Evolutionary conservation across 2,113 vertebrate genomes (phyloP), one percentile per base, ranked within the genome.

Genomic region (Casuarius casuarius): DNA sequence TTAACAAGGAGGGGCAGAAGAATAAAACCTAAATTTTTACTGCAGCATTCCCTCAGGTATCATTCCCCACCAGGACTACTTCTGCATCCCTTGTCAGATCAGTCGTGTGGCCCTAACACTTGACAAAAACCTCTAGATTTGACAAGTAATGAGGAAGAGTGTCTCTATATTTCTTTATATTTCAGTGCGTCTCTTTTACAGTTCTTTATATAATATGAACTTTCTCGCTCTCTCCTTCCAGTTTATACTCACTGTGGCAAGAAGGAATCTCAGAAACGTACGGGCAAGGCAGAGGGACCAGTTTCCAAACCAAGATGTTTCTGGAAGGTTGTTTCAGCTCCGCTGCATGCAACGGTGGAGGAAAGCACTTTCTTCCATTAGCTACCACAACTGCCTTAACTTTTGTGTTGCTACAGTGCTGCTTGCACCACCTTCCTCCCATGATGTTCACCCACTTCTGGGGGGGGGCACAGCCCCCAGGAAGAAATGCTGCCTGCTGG

Each of bases 391-490:
- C 23, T 0, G 0, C 25, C 44, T 56, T 66, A 44, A 9, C 22
- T 23, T 7, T 4, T 48, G 25, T 0, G 0, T 10, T 61, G 26
- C 40, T 56, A 38, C 21, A 51, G 9, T 1, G 3, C 19, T 25
- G 0, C 31, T 77, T 31, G 4, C 1, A 0, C 23, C 23, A 19
- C 75, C 52, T 12, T 66, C 76, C 28, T 66, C 22, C 21, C 9
- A 0, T 0, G 1, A 19, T 2, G 5, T 0, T 0, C 12, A 8
- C 10, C 31, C 63, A 2, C n/a, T 29, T 3, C n/a, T 0, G 1
- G 38, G 38, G 38, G 29, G 11, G 8, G 10, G 56, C 83, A 58
- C 66, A 78, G 51, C 29, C 28, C 42, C 15, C 14, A 33, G 0
- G 6, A 7, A 63, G 44, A 44, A 21, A 33, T 7, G 5, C 0